Conservation (phyloP, 2,797 vertebrate species). For the Sphaeramia orbicularis region DNA sequence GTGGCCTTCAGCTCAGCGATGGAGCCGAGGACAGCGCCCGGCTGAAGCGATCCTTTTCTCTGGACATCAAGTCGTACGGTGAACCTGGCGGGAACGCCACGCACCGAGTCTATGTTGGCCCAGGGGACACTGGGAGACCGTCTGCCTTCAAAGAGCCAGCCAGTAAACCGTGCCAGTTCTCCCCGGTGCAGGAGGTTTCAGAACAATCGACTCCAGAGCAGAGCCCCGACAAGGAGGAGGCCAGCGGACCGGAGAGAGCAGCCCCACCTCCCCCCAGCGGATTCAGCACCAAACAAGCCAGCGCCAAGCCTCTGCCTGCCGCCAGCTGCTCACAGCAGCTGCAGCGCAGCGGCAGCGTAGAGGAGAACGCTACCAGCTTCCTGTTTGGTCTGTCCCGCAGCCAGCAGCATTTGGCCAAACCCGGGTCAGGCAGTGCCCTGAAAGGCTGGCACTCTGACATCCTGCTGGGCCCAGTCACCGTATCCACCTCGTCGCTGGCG, state of each 20-base stretch:
- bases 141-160: constrained; percentile 82
- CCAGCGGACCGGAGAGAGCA: background rate
- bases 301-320: constrained; percentile 26
- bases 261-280: constrained; percentile 22
- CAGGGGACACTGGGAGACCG: constrained; percentile 84
- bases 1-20: constrained; percentile 86
- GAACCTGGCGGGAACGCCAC: constrained; percentile 62
- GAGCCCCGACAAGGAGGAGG: constrained; percentile 91
- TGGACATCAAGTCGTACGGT: constrained; percentile 92
- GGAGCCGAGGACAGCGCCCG: constrained; percentile 87
- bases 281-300: constrained; percentile 16
- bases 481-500: constrained; percentile 82
- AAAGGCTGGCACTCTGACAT: constrained; percentile 98
- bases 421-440: constrained; percentile 80
- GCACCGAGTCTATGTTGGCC: constrained; percentile 65
- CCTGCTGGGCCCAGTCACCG: constrained; percentile 86
- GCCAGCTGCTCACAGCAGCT: constrained; percentile 76
- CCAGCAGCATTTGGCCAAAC: constrained; percentile 90
- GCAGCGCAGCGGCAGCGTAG: constrained; percentile 90
- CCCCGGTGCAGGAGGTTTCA: constrained; percentile 92
- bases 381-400: constrained; percentile 90
- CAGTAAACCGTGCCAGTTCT: constrained; percentile 92
- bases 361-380: constrained; percentile 88
- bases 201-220: constrained; percentile 91
- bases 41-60: constrained; percentile 93